Conservation (phyloP, 2,888 invertebrate genomes). For the Diaphora mendica region DNA sequence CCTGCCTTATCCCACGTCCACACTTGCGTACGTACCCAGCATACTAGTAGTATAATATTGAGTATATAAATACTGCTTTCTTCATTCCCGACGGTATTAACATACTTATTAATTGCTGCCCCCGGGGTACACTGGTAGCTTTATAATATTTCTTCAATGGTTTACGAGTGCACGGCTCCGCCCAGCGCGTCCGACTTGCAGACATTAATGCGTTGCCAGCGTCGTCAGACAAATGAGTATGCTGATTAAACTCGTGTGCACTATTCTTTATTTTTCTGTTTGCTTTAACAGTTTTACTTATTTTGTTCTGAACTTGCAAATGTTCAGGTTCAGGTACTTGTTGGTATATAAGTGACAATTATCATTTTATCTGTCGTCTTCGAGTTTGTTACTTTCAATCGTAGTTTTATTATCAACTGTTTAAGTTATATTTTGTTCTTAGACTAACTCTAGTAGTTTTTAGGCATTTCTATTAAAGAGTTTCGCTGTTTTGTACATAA, state of each 20-base stretch:
- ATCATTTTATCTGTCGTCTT: background rate
- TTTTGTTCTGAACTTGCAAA: conserved; percentile 36
- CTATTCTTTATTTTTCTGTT: conserved; percentile 62
- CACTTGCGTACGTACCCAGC: conserved; percentile 57
- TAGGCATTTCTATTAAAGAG: background rate
- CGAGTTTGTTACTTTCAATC: background rate
- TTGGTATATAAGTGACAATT: conserved; percentile 13
- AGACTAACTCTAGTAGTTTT: background rate
- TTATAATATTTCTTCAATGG: conserved; percentile 79
- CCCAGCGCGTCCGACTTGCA: conserved; percentile 67
- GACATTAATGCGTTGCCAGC: conserved; percentile 64
- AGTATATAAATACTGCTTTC: conserved; percentile 56
- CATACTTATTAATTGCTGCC: conserved; percentile 83
- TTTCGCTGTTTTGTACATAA: background rate
- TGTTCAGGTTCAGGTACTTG: conserved; percentile 33
- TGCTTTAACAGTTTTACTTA: conserved; percentile 39
- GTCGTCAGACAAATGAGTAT: conserved; percentile 76
- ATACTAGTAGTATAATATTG: conserved; percentile 51
- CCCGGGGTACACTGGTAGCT: conserved; percentile 79
- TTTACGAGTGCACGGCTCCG: conserved; percentile 74
- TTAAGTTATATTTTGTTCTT: background rate
- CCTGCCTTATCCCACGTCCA: conserved; percentile 56
- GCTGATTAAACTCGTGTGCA: conserved; percentile 75
- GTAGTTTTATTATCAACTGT: background rate
- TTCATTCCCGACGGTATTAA: conserved; percentile 69